Conservation (phyloP, 2,113 vertebrate species). For the Chaetops frenatus region DNA sequence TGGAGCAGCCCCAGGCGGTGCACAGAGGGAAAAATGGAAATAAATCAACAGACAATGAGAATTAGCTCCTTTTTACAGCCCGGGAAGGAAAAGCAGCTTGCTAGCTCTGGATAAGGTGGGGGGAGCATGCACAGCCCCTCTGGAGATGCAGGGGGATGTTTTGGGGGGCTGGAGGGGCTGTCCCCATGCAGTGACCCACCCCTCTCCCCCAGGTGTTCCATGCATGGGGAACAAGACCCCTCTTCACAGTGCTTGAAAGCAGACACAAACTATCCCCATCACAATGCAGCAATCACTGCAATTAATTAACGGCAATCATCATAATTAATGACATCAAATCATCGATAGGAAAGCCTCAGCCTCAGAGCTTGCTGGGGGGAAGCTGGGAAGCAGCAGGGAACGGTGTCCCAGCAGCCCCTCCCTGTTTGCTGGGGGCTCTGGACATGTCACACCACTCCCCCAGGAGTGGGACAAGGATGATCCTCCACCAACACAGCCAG, state of each 20-base stretch:
- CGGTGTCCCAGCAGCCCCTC: background rate
- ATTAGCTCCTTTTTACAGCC: background rate
- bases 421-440: background rate
- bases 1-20: constrained; percentile 45
- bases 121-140: accelerated
- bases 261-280: background rate
- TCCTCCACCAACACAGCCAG: background rate
- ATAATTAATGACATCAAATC: background rate
- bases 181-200: background rate
- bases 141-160: background rate
- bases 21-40: background rate
- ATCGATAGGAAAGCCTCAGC: accelerated
- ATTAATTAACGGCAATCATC: background rate
- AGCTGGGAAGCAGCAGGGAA: background rate
- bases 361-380: background rate
- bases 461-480: accelerated
- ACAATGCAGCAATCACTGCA: background rate
- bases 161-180: background rate
- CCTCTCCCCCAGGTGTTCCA: background rate
- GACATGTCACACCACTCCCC: background rate
- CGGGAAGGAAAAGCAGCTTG: background rate
- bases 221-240: accelerated
- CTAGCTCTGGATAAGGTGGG: background rate
- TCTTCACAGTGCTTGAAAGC: background rate
- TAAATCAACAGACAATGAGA: constrained; percentile 22